Conservation (phyloP, 23 tunicate species). For the Halocynthia roretzi region DNA sequence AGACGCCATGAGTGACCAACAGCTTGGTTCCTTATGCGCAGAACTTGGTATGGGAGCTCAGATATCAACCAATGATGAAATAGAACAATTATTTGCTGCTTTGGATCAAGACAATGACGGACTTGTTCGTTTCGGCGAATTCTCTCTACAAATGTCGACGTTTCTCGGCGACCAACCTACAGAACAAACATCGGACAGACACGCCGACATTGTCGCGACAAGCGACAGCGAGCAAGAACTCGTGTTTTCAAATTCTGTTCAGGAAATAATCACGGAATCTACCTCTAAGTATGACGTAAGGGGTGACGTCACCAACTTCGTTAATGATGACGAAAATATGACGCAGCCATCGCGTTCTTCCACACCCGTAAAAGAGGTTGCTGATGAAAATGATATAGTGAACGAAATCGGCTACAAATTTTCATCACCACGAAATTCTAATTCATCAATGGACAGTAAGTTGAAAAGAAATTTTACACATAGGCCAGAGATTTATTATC, state of each 20-base stretch:
- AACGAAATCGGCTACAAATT: too few relatives aligned
- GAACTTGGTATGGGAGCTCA: slow-evolving; percentile 8
- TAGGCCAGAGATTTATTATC: too few relatives aligned
- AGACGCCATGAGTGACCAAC: slow-evolving; percentile 7
- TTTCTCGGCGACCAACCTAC: not conserved
- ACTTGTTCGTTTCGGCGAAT: slow-evolving; percentile 5
- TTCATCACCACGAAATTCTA: too few relatives aligned
- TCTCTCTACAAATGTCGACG: slow-evolving; percentile 16
- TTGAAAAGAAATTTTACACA: too few relatives aligned
- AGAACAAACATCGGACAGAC: too few relatives aligned
- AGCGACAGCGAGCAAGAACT: not conserved
- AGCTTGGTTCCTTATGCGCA: slow-evolving; percentile 8
- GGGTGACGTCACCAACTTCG: slow-evolving; percentile 45
- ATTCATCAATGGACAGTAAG: too few relatives aligned
- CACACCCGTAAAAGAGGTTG: too few relatives aligned
- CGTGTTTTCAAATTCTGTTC: not conserved
- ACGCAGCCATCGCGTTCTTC: not conserved
- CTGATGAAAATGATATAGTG: too few relatives aligned
- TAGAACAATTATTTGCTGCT: slow-evolving; percentile 8
- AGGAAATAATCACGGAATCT: too few relatives aligned
- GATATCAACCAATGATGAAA: slow-evolving; percentile 3
- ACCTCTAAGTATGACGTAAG: slow-evolving; percentile 22
- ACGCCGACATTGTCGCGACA: too few relatives aligned
- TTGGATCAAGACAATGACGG: slow-evolving; percentile 13
- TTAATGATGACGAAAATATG: slow-evolving; percentile 7